Base-by-base conservation (phyloP, 2,888 invertebrate species). In the Drosophila kanekoi region DNA sequence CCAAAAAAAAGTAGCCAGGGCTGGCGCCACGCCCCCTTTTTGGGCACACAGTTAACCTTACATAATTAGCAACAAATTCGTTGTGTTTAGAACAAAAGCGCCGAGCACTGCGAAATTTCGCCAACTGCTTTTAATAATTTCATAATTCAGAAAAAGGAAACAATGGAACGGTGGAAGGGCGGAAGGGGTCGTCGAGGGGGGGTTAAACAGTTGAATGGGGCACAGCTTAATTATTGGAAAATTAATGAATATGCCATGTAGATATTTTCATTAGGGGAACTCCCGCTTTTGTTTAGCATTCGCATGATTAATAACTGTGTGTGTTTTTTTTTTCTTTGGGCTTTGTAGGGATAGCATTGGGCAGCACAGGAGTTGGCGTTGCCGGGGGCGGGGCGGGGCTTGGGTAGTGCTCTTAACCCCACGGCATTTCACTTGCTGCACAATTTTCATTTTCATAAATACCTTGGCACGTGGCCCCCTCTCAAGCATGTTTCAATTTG, bases 1-100 rank as follows among this genome's bases (percentile, higher is more conserved):
- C 33, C 0, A 49, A 23, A 11, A n/a, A 11, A 14, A 33, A n/a
- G 14, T 37, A 38, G 23, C 38, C 16, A 49, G 35, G 32, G 44
- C 38, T 38, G 20, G 16, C 57, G 75, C 75, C 72, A 10, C 11
- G 10, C 16, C 23, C 33, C 28, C 37, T 58, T 11, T 61, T 37
- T 20, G 54, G 59, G 56, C 77, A 48, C 43, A 54, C 54, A 72
- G 81, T 85, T 85, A 82, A 81, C 73, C 79, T 77, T 85, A 82
- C 86, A 88, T 83, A 83, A 83, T 83, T 83, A 87, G 83, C 83
- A 80, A 80, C 83, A 72, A 87, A 85, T 77, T 77, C 85, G 88
- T 80, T 83, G 77, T 77, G 86, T 82, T 83, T 85, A 69, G 86
- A 83, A 83, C 83, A 83, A 83, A 83, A 83, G 83, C 82, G 88